Evolutionary conservation across 2,113 vertebrate genomes (phyloP), one percentile per base, ranked within the genome.

Genomic region (Oxygymnocypris stewartii): DNA sequence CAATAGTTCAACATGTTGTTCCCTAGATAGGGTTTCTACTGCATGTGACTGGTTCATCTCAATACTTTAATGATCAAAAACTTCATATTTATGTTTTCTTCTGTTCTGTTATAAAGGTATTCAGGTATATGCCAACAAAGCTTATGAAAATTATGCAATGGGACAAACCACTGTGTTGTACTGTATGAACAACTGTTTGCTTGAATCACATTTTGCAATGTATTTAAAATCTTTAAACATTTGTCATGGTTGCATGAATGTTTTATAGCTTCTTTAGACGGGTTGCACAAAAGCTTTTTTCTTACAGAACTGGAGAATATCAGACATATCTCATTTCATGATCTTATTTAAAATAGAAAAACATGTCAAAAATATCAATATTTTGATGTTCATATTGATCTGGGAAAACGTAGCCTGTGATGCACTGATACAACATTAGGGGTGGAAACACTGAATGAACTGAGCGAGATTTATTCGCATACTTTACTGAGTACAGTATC

Each of bases 111-210:
- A 13, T 59, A 40, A 23, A 86, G 23, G 18, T 69, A 51, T 85
- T 54, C 61, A 61, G 10, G 78, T 86, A 40, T 57, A 59, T 31
- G 67, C n/a, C 47, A 78, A 59, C 84, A 85, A 79, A 57, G 20
- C 57, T 69, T 59, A 28, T 23, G 37, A 49, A 7, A 78, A 75
- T 31, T 4, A 69, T 69, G 4, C 35, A 42, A 13, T 86, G 51
- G 78, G 85, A 73, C 67, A 81, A 81, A 74, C 81, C 81, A 71
- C 81, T 79, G 49, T 23, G 40, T 85, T 61, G 59, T 35, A 85
- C 54, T 81, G 49, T 69, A 71, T 57, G 9, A 73, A 61, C 23
- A 74, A 31, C 40, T 10, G 23, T 79, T 80, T 25, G 20, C 61
- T 80, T 73, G n/a, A 86, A 59, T 81, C 16, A 44, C 4, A 1